These are phyloP conservation scores for Emys orbicularis DNA, from an alignment of 2,797 vertebrate species.

Conservation along the genomic window DNA sequence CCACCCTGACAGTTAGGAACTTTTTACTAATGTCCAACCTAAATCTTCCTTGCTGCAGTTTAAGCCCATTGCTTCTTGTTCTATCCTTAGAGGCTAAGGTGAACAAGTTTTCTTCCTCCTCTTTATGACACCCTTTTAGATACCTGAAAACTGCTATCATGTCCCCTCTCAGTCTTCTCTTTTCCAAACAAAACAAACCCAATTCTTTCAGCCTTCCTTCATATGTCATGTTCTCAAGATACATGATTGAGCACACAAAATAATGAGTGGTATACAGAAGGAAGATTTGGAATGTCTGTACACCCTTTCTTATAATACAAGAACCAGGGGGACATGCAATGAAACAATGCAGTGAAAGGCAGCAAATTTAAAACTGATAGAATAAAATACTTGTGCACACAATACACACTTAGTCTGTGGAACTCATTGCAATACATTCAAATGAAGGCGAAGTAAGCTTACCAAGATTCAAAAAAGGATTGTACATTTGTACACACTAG, in stretches of 20 bases:
- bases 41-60: too few relatives aligned
- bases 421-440: neutral
- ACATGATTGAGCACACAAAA: neutral
- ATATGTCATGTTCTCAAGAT: too few relatives aligned
- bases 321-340: neutral
- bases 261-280: neutral
- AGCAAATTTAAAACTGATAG: neutral
- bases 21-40: too few relatives aligned
- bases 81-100: too few relatives aligned
- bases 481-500: neutral
- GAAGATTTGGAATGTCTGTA: neutral
- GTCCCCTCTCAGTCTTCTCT: too few relatives aligned
- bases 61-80: too few relatives aligned
- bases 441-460: neutral
- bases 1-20: too few relatives aligned
- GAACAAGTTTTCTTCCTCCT: too few relatives aligned
- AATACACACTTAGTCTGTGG: neutral
- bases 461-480: neutral
- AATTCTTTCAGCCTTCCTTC: too few relatives aligned
- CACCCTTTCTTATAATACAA: neutral
- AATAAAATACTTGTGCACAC: neutral
- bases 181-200: too few relatives aligned
- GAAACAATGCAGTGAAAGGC: neutral
- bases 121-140: too few relatives aligned
- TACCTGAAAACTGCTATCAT: too few relatives aligned